phyloP scores from a whole-genome alignment of 2,113 vertebrate species.

The Pachypanchax playfairii region DNA sequence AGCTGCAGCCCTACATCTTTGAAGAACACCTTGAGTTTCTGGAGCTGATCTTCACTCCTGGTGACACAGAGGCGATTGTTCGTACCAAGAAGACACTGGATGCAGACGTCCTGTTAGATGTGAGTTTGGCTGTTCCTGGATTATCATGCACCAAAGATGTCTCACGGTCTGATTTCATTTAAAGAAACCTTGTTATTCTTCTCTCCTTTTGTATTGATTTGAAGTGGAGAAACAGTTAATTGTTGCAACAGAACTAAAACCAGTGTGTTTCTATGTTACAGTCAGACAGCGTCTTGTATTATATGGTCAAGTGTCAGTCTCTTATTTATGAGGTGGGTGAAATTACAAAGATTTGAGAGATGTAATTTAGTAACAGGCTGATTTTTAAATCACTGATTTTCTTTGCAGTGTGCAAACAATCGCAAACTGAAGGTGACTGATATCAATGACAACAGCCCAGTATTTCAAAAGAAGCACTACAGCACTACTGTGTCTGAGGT shows the following conservation, averaged over 20 bases:
- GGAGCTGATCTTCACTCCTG: conserved; percentile 37
- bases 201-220: background rate
- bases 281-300: conserved; percentile 44
- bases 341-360: background rate
- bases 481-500: conserved; percentile 72
- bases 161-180: background rate
- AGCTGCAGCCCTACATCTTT: background rate
- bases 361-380: too few relatives aligned
- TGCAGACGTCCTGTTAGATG: conserved; percentile 19
- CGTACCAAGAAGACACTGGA: conserved; percentile 62
- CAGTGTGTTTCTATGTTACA: conserved; percentile 41
- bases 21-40: conserved; percentile 15
- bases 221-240: too few relatives aligned
- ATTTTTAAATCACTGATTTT: background rate
- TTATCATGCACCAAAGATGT: background rate
- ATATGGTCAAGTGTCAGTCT: conserved; percentile 54
- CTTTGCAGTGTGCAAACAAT: conserved; percentile 45
- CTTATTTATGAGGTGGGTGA: conserved; percentile 31
- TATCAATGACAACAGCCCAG: conserved; percentile 74
- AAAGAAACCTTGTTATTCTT: too few relatives aligned
- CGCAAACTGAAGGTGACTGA: conserved; percentile 57
- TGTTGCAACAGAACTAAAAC: background rate
- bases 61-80: conserved; percentile 34
- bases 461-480: conserved; percentile 68
- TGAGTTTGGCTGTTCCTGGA: conserved; percentile 8